Evolutionary conservation across 2,797 vertebrate genomes (phyloP).

Genomic region (Tamandua tetradactyla): DNA sequence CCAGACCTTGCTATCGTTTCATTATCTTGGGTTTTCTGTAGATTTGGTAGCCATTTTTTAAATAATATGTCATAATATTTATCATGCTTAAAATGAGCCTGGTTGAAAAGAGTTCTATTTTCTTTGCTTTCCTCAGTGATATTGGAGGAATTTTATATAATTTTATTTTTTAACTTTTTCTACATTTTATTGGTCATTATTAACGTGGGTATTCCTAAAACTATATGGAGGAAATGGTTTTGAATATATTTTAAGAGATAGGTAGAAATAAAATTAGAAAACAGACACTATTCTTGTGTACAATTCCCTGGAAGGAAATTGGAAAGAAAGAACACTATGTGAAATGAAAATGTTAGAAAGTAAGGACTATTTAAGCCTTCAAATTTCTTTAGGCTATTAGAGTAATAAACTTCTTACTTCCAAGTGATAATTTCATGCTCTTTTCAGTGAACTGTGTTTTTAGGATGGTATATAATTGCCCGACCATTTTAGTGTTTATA

Average conservation of each 20-base stretch:
- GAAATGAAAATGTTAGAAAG: conserved; percentile 48
- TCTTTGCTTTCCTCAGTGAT: conserved; percentile 37
- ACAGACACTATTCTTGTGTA: not conserved
- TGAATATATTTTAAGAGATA: conserved; percentile 24
- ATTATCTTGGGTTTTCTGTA: conserved; percentile 23
- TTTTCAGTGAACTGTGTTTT: conserved; percentile 36
- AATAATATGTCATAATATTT: conserved; percentile 39
- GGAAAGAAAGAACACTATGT: not conserved
- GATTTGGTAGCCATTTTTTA: conserved; percentile 33
- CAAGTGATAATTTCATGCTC: conserved; percentile 15
- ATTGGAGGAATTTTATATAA: conserved; percentile 11
- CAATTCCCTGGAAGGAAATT: conserved; percentile 20
- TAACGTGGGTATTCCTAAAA: conserved; percentile 52
- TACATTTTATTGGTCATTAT: conserved; percentile 28
- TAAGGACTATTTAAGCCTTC: not conserved
- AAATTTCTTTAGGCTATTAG: conserved; percentile 17
- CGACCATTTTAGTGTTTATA: not conserved
- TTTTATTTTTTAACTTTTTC: conserved; percentile 49
- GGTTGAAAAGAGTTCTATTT: conserved; percentile 38
- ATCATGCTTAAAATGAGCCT: conserved; percentile 36
- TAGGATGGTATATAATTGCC: not conserved
- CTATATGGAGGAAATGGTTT: conserved; percentile 16
- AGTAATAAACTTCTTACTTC: not conserved
- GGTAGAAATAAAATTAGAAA: conserved; percentile 40
- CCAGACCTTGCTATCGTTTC: not conserved